These are phyloP conservation scores for Heliothis virescens DNA, from an alignment of 1,140 invertebrate genomes.

Conservation along the genomic window DNA sequence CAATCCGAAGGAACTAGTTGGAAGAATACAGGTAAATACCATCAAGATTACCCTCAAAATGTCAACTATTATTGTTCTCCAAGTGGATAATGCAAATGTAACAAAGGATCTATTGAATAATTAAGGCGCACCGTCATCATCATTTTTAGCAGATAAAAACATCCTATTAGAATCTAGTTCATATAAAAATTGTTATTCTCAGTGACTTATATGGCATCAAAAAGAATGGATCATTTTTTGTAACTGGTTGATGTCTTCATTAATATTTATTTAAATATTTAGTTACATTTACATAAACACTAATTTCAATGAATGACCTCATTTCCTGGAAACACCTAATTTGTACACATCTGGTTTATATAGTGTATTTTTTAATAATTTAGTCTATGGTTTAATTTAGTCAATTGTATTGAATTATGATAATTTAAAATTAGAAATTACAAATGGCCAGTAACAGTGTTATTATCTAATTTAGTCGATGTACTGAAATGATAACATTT, in stretches of 20 bases:
- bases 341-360: not conserved
- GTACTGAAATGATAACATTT: not conserved
- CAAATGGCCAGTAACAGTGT: too few relatives aligned
- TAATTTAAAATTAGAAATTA: not conserved
- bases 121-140: constrained; percentile 41
- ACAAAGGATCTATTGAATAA: constrained; percentile 46
- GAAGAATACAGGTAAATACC: constrained; percentile 76
- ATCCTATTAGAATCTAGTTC: not conserved
- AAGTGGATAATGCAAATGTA: constrained; percentile 13
- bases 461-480: not conserved
- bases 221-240: not conserved
- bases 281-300: constrained; percentile 7
- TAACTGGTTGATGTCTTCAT: not conserved
- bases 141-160: constrained; percentile 22
- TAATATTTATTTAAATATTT: constrained; percentile 21
- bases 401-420: not conserved
- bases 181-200: not conserved
- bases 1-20: constrained; percentile 73
- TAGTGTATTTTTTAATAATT: not conserved
- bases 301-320: constrained; percentile 11
- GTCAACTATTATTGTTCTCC: constrained; percentile 20
- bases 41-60: not conserved
- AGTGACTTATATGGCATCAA: not conserved
- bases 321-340: constrained; percentile 13
- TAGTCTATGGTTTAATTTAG: not conserved